phyloP scores from a whole-genome alignment of 2,888 invertebrate species.

The Tuberolachnus salignus region DNA sequence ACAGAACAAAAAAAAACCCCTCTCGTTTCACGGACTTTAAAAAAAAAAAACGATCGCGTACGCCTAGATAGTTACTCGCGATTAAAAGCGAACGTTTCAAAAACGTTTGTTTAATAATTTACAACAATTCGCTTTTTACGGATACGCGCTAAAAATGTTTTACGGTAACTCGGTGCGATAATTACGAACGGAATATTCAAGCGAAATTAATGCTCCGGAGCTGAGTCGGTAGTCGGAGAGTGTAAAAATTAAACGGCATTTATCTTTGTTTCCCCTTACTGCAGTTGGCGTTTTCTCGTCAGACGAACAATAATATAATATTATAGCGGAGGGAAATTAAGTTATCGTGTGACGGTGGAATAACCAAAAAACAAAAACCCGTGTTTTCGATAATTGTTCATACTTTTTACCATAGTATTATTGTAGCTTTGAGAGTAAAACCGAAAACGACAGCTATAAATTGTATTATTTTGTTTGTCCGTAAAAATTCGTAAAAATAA shows the following conservation, averaged over 20 bases:
- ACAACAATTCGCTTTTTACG: slow-evolving; percentile 14
- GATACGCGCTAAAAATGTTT: neutral
- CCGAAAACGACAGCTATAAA: no score
- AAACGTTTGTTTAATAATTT: slow-evolving; percentile 42
- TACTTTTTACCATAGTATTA: neutral
- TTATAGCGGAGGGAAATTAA: no score
- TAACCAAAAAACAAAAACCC: neutral
- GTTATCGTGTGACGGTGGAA: neutral
- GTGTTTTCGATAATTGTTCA: neutral
- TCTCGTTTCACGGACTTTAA: no score
- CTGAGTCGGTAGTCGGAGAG: neutral
- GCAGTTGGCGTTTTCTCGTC: neutral
- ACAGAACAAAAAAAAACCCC: no score
- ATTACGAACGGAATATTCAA: slow-evolving; percentile 28
- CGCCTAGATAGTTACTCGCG: slow-evolving; percentile 41
- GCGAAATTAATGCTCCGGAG: neutral
- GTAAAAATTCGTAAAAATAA: no score
- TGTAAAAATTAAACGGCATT: slow-evolving; percentile 36
- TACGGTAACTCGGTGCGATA: slow-evolving; percentile 24
- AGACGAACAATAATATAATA: neutral
- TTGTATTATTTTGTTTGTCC: no score
- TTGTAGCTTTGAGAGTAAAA: neutral
- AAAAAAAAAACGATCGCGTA: no score
- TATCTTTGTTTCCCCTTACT: slow-evolving; percentile 3
- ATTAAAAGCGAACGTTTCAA: slow-evolving; percentile 37